Conservation (phyloP, 1,140 invertebrate species). For the Anadara kagoshimensis region DNA sequence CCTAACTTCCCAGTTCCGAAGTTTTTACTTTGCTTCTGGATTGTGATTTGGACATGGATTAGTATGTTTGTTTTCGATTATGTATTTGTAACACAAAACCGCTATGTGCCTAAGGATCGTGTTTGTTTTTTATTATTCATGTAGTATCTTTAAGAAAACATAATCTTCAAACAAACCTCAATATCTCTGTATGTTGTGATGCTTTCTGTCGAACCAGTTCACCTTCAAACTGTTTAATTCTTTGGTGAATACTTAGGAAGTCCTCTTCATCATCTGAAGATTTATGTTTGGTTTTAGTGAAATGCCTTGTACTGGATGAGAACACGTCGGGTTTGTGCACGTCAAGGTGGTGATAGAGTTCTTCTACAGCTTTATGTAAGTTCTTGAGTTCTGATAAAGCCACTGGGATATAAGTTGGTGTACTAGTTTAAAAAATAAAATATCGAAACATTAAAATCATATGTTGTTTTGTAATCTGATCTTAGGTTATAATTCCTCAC, state of each 20-base stretch:
- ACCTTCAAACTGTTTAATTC: conserved; percentile 23
- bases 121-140: no score
- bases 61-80: no score
- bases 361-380: conserved; percentile 22
- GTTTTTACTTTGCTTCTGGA: no score
- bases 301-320: neutral
- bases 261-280: neutral
- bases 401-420: neutral
- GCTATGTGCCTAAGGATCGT: no score
- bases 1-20: no score
- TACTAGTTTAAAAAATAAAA: conserved; percentile 2
- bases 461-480: no score
- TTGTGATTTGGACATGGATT: no score
- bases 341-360: conserved; percentile 19
- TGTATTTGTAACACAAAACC: no score
- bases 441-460: no score
- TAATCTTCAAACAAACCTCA: neutral
- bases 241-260: conserved; percentile 10
- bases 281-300: neutral
- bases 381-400: conserved; percentile 21
- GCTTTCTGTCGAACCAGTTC: conserved; percentile 27
- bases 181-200: conserved; percentile 16
- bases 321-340: conserved; percentile 19
- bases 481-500: no score
- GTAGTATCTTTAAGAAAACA: no score